A percentile compares a stretch with the other conserved stretches of the same genome.
These are phyloP conservation scores for Hydra vulgaris DNA, from an alignment of 30 jellyfish, hydroid and myxozoan species.

Conservation along the genomic window DNA sequence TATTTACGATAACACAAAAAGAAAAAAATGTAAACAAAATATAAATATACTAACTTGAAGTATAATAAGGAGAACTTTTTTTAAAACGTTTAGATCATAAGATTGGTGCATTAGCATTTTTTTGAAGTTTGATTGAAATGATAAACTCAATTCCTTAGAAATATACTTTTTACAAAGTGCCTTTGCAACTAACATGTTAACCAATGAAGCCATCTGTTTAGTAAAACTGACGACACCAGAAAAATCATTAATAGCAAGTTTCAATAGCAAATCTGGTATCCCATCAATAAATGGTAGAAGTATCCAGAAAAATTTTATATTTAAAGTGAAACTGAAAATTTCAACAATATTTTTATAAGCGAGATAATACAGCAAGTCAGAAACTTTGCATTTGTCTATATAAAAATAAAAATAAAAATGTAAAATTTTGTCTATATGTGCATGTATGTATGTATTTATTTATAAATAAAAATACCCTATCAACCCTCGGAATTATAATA, in stretches of 20 bases:
- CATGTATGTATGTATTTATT: too few species aligned
- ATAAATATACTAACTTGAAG: too few species aligned
- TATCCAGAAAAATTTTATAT: neutral
- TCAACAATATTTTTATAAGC: neutral
- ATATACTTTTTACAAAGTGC: neutral
- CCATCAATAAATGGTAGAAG: neutral
- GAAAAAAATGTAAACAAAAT: too few species aligned
- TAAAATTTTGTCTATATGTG: too few species aligned
- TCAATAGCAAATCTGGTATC: neutral
- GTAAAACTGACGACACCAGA: too few species aligned
- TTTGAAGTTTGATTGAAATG: constrained; percentile 1
- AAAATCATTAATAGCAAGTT: neutral
- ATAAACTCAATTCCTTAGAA: neutral
- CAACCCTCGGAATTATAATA: too few species aligned
- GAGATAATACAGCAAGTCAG: neutral
- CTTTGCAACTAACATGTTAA: neutral
- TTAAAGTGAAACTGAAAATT: neutral
- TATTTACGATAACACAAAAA: too few species aligned
- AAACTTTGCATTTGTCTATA: too few species aligned
- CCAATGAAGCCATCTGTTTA: neutral
- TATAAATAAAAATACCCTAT: too few species aligned
- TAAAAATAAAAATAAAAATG: too few species aligned
- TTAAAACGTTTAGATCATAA: neutral
- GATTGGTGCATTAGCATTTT: constrained; percentile 1
- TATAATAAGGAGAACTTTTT: neutral